phyloP scores from a whole-genome alignment of 2,797 vertebrate species.

The Lithobates sylvaticus region DNA sequence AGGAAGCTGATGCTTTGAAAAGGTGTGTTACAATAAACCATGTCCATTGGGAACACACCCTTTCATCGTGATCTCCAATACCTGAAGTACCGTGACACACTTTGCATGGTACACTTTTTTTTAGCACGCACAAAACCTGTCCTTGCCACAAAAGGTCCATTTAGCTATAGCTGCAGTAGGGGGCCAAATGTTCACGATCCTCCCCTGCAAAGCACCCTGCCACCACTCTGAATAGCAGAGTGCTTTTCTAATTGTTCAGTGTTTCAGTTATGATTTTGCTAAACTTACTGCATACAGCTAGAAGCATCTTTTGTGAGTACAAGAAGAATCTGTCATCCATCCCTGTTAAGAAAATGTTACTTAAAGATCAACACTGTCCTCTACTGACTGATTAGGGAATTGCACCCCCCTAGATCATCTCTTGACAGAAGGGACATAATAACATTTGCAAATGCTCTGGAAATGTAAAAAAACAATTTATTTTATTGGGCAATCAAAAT shows the following conservation, averaged over 20 bases:
- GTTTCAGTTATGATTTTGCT: background rate
- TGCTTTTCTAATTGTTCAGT: too few species aligned
- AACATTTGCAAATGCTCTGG: background rate
- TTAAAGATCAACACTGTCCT: slow-evolving; percentile 31
- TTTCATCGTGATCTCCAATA: background rate
- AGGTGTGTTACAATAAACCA: too few species aligned
- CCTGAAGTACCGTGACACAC: too few species aligned
- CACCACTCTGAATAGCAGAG: too few species aligned
- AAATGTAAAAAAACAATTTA: background rate
- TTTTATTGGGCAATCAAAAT: background rate
- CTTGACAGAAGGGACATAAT: background rate
- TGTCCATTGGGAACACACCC: background rate
- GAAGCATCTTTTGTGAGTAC: background rate
- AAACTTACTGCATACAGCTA: background rate
- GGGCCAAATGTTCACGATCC: background rate
- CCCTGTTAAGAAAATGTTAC: background rate
- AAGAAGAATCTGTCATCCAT: background rate
- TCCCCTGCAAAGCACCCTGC: too few species aligned
- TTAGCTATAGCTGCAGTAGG: background rate
- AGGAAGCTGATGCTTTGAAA: too few species aligned
- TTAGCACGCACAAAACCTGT: too few species aligned
- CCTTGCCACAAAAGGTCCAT: background rate
- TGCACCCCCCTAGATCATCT: background rate
- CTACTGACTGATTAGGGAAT: background rate
- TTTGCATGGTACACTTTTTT: too few species aligned